Percentiles rank a stretch among this genome's conserved stretches.
Evolutionary conservation across 2,888 invertebrate genomes (phyloP).

Genomic region (Alviniconcha strummeri): DNA sequence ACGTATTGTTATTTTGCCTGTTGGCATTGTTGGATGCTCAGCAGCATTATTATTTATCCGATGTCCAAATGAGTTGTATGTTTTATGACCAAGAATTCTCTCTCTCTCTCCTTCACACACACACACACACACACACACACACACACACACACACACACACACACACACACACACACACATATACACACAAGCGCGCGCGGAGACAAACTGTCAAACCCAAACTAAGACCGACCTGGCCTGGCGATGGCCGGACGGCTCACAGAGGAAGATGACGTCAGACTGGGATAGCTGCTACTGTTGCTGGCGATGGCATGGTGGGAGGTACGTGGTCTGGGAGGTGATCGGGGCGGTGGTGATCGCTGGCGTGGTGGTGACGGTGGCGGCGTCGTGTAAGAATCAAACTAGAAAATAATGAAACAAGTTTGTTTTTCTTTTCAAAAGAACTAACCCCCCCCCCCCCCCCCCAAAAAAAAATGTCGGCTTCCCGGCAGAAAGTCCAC

Average conservation of each 20-base stretch:
- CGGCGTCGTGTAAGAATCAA: neutral
- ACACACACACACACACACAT: too few relatives aligned
- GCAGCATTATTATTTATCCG: too few relatives aligned
- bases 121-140: too few relatives aligned
- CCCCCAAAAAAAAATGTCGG: neutral
- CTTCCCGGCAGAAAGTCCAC: neutral
- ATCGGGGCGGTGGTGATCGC: neutral
- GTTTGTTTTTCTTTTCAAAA: neutral
- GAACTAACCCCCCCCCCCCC: neutral
- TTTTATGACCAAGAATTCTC: too few relatives aligned
- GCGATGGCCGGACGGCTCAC: neutral
- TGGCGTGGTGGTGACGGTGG: neutral
- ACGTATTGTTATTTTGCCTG: too few relatives aligned
- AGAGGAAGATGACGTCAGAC: too few relatives aligned
- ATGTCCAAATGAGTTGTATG: too few relatives aligned
- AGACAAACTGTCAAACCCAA: neutral
- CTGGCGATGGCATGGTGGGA: neutral
- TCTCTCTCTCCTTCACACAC: too few relatives aligned
- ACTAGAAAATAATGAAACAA: neutral
- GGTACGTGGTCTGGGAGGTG: neutral
- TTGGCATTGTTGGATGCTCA: too few relatives aligned
- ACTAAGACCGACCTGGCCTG: neutral
- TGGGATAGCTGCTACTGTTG: neutral
- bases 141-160: too few relatives aligned
- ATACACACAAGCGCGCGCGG: too few relatives aligned